Evolutionary conservation across 2,797 vertebrate genomes (phyloP).

Genomic region (Apodemus agrarius): DNA sequence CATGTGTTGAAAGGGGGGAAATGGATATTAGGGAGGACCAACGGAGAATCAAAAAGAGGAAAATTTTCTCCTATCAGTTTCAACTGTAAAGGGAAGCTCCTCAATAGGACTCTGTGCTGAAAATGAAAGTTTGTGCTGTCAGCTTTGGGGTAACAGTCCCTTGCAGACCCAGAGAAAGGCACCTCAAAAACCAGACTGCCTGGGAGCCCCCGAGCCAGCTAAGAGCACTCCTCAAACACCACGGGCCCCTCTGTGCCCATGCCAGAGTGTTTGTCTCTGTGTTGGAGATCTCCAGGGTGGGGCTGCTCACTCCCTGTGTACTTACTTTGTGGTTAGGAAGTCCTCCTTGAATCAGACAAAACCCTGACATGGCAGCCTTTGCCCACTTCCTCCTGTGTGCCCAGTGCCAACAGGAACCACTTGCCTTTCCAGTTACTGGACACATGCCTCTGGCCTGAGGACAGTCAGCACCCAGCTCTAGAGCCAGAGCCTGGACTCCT

Average conservation of each 20-base stretch:
- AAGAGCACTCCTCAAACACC: neutral
- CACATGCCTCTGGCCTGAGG: neutral
- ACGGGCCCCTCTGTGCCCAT: neutral
- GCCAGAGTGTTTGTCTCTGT: conserved; percentile 45
- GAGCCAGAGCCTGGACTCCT: neutral
- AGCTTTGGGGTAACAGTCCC: neutral
- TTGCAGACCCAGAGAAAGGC: neutral
- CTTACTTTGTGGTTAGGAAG: conserved; percentile 72
- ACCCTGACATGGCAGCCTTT: conserved; percentile 70
- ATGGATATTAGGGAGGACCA: neutral
- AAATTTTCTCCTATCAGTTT: neutral
- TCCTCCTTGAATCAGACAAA: conserved; percentile 68
- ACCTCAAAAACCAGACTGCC: neutral
- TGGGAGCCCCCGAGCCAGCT: neutral
- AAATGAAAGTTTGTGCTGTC: neutral
- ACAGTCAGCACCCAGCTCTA: neutral
- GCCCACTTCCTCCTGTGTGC: conserved; percentile 64
- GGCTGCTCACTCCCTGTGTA: neutral
- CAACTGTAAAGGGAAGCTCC: neutral
- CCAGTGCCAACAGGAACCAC: neutral
- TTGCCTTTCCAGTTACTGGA: neutral
- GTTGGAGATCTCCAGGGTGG: conserved; percentile 78
- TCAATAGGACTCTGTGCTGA: neutral
- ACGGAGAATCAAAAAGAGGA: neutral
- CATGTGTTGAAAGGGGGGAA: neutral